Base-by-base conservation (phyloP, 1,140 invertebrate species). In the Oedothorax gibbosus region DNA sequence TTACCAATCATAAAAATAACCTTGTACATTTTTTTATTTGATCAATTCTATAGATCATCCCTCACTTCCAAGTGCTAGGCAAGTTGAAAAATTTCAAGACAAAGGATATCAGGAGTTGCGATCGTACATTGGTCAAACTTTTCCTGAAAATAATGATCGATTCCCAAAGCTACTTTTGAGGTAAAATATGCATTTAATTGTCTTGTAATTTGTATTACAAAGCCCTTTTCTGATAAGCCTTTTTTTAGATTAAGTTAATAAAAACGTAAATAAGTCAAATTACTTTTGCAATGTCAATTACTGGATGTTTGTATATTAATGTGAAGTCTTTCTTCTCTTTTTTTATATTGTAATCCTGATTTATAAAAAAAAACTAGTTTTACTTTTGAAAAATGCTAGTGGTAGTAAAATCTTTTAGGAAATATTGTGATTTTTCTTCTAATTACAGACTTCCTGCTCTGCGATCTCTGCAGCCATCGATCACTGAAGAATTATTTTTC, bases 401-500 rank as follows among this genome's bases (percentile, higher is more conserved):
- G 5, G 35, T 35, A 35, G 5, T 35, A 35, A 35, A 35, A 35
- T 35, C 35, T 35, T 35, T 7, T 18, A 64, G n/a, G 11, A 64
- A 64, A 64, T 64, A 64, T 14, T 64, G 20, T 20, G 20, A 18
- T 14, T 71, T 14, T 51, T 11, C 18, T 51, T 71, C 51, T 72
- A 14, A 15, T 72, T 80, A 87, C 65, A 86, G 94, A 88, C 91
- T 98, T 68, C 94, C 95, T 0, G 93, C 94, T 10, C 91, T 98
- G 21, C 92, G 95, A 66, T 93, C 93, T 64, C 93, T 98, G 88
- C 93, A 94, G 72, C 93, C 95, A 3, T 91, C 93, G 57, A 93
- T 96, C 57, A 92, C 98, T 87, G 97, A 98, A 90, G 96, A 99
- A 89, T 91, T 98, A 54, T 98, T 98, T 91, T 97, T 97, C 89